A percentile compares a stretch with the other conserved stretches of the same genome.
These are phyloP conservation scores for Pluvianellus socialis DNA, from an alignment of 2,113 vertebrate genomes.

Conservation along the genomic window DNA sequence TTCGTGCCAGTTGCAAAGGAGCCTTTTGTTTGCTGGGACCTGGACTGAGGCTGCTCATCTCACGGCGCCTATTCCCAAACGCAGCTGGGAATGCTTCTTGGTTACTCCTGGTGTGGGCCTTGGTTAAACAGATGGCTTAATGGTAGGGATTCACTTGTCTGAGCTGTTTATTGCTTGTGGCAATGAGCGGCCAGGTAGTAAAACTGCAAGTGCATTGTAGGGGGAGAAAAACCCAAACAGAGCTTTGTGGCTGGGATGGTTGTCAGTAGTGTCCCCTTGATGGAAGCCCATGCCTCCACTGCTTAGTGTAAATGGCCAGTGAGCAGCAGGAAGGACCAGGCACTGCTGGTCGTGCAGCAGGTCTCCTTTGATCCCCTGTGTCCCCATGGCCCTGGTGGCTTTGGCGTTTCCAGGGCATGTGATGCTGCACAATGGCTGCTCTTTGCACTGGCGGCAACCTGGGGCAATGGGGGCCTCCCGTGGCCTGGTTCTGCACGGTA, in stretches of 20 bases:
- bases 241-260: neutral
- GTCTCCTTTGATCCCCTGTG: no score
- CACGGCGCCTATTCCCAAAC: fast-evolving
- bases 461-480: fast-evolving
- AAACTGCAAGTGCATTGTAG: neutral
- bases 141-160: neutral
- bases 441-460: no score
- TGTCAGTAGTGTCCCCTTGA: neutral
- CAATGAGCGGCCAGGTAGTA: neutral
- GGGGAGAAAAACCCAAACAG: neutral
- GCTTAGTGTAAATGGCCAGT: fast-evolving
- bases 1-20: neutral
- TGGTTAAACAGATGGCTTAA: neutral
- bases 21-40: neutral
- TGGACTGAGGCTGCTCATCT: neutral
- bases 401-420: fast-evolving
- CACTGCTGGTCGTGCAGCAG: neutral
- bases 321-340: neutral
- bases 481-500: neutral
- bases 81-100: neutral
- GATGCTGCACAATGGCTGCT: neutral
- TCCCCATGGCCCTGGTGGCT: neutral
- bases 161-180: neutral
- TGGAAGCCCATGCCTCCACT: neutral
- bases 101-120: neutral